A percentile compares a stretch with the other conserved stretches of the same genome.
Conservation (phyloP, 2,888 invertebrate genomes). For the Drosophila peninsularis region DNA sequence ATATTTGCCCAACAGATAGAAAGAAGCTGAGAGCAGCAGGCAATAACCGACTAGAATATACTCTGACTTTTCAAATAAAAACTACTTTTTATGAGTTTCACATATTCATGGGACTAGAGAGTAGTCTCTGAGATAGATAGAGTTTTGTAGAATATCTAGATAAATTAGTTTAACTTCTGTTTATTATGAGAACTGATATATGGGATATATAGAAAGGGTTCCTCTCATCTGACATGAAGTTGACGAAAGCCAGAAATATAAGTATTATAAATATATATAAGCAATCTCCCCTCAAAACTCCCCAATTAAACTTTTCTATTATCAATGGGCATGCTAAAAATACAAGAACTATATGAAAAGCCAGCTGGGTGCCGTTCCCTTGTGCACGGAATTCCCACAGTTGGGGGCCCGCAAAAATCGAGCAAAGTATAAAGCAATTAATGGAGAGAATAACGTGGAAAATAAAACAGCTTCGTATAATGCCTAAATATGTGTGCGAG, state of each 20-base stretch:
- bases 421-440: constrained; percentile 32
- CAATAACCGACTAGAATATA: neutral
- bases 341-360: constrained; percentile 21
- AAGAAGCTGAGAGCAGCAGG: neutral
- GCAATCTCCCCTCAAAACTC: neutral
- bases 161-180: no score
- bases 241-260: neutral
- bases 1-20: constrained; percentile 6
- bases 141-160: no score
- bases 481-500: constrained; percentile 32
- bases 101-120: no score
- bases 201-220: no score
- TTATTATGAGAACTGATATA: no score
- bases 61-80: no score
- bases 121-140: no score
- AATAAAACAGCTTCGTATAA: constrained; percentile 13
- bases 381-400: neutral
- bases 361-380: constrained; percentile 9
- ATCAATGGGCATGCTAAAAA: constrained; percentile 30
- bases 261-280: neutral
- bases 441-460: constrained; percentile 1
- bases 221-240: neutral
- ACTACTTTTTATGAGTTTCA: no score
- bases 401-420: constrained; percentile 2
- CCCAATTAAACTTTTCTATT: neutral